Evolutionary conservation across 2,888 invertebrate genomes (phyloP), one percentile per base, ranked within the genome.

Genomic region (Dryobotodes eremita): DNA sequence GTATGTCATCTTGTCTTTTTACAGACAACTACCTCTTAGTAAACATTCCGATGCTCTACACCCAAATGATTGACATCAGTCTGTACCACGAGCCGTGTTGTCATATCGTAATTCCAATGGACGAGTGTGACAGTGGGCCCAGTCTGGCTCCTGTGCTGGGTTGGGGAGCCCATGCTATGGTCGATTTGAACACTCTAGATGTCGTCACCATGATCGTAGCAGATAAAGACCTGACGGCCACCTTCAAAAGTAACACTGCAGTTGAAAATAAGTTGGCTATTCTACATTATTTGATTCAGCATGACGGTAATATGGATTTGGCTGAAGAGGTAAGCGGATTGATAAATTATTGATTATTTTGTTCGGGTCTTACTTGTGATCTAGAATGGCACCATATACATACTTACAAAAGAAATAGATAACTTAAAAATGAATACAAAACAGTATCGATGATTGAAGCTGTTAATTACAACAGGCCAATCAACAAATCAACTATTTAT

Each of bases 51-150:
- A 98, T 98, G 91, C 97, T 98, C 53, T 99, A 99, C 95, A 98
- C 98, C 0, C 99, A 99, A 92, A 95, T 99, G 48, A 96, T 99
- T 75, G 99, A 99, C 95, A 98, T 99, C 70, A 98, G 98, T 7
- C 95, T 98, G 17, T 97, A 97, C 89, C 99, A 99, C 94, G 98
- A 99, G 92, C 99, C 99, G 0, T 98, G 98, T 88, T 98, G 98
- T 89, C 98, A 98, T 91, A 97, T 98, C 74, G 97, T 98, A 0
- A 97, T 98, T 31, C 97, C 98, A 0, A 96, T 97, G 80, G 97
- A 97, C 62, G 95, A 97, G 62, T 94, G 96, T n/a, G 94, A 96
- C 2, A 95, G 97, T 31, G 97, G 97, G 7, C 97, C 97, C 0
- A 97, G 98, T 86, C 95, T 98, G n/a, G 98, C 98, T 0, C 98